Evolutionary conservation across 2,797 vertebrate genomes (phyloP).

Genomic region (Hoplostethus atlanticus): DNA sequence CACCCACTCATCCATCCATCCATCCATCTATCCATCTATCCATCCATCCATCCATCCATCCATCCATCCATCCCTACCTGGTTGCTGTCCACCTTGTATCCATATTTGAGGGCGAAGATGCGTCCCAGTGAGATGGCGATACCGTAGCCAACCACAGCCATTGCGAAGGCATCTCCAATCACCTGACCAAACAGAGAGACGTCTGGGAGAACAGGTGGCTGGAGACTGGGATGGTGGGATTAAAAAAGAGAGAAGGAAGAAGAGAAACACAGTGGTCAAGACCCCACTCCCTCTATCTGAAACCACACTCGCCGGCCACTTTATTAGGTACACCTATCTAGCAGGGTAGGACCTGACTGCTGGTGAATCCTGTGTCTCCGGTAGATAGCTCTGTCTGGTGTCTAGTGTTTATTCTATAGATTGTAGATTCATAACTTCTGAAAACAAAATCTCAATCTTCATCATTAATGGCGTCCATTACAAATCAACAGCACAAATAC

Average conservation of each 20-base stretch:
- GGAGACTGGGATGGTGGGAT: conserved; percentile 80
- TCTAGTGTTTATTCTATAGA: too few species aligned
- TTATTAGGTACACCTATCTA: too few species aligned
- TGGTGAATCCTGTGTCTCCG: too few species aligned
- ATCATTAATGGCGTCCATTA: too few species aligned
- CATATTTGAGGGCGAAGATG: conserved; percentile 95
- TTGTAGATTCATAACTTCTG: too few species aligned
- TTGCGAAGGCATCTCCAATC: conserved; percentile 92
- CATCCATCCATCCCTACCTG: conserved; percentile 79
- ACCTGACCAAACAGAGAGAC: conserved; percentile 83
- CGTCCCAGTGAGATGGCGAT: conserved; percentile 96
- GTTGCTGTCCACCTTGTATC: conserved; percentile 97
- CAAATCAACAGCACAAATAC: too few species aligned
- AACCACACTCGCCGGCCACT: too few species aligned
- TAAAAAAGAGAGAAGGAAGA: neutral
- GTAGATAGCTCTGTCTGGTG: too few species aligned
- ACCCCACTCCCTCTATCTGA: too few species aligned
- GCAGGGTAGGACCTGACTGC: too few species aligned
- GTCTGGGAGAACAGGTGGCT: conserved; percentile 82
- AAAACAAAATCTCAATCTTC: too few species aligned
- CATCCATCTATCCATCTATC: neutral
- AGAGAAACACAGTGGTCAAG: neutral
- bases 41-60: neutral
- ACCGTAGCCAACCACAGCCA: conserved; percentile 94
- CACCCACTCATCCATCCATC: neutral